These are phyloP conservation scores for Atrina japonica DNA, from an alignment of 2,888 invertebrate species.

Conservation along the genomic window DNA sequence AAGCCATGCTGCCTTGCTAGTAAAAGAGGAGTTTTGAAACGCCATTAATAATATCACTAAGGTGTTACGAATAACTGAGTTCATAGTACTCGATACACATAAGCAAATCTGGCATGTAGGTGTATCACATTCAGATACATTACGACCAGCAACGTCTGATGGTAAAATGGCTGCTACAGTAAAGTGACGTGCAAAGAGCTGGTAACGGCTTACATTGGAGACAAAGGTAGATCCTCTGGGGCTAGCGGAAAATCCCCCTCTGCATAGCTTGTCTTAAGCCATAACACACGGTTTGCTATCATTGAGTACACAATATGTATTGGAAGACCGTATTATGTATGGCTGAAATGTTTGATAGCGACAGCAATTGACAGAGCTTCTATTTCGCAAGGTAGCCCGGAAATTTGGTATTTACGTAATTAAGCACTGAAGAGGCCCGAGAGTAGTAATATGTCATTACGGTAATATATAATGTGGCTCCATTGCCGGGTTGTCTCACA, in stretches of 20 bases:
- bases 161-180: constrained; percentile 19
- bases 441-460: constrained; percentile 2
- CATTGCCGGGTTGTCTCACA: constrained; percentile 27
- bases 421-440: constrained; percentile 25
- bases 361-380: too few relatives aligned
- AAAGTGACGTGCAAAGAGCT: constrained; percentile 36
- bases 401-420: constrained; percentile 8
- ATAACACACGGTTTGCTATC: constrained; percentile 9
- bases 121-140: too few relatives aligned
- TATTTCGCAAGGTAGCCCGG: too few relatives aligned
- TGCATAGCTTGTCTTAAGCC: constrained; percentile 8
- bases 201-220: constrained; percentile 41
- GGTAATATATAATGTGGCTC: constrained; percentile 16
- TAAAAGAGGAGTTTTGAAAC: too few relatives aligned
- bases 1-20: too few relatives aligned
- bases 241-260: constrained; percentile 14
- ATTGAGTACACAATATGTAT: constrained; percentile 22
- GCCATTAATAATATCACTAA: too few relatives aligned
- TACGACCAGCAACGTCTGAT: constrained; percentile 5
- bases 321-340: constrained; percentile 57
- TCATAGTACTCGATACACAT: too few relatives aligned
- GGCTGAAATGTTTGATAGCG: constrained; percentile 63
- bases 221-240: constrained; percentile 43
- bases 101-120: too few relatives aligned
- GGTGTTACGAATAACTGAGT: too few relatives aligned